Evolutionary conservation across 2,113 vertebrate species (phyloP).

Genomic region (Rhabdomys dilectus): DNA sequence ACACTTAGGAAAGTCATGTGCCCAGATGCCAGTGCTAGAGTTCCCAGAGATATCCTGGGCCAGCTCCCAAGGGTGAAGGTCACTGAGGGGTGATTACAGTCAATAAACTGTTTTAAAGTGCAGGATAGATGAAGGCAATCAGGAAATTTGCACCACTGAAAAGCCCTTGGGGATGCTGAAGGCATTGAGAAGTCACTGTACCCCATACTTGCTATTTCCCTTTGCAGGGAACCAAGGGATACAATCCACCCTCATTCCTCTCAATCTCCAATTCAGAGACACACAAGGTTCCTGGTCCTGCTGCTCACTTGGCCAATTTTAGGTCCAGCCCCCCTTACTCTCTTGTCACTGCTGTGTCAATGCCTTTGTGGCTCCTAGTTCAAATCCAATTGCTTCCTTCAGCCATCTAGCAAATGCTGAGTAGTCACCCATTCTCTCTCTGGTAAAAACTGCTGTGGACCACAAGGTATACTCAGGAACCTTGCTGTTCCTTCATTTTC

Average conservation of each 20-base stretch:
- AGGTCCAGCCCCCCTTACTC: background rate
- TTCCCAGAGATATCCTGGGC: background rate
- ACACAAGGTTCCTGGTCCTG: background rate
- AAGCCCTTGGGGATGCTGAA: background rate
- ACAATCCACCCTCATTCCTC: accelerated
- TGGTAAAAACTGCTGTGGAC: accelerated
- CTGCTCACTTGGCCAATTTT: accelerated
- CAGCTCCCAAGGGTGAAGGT: background rate
- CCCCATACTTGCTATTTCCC: accelerated
- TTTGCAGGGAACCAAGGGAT: no score
- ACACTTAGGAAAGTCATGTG: accelerated
- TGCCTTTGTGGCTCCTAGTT: background rate
- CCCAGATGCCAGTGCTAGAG: background rate
- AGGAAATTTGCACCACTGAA: background rate
- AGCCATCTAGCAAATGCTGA: no score
- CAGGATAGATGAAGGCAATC: background rate
- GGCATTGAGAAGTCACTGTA: accelerated
- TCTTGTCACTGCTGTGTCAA: background rate
- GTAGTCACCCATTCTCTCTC: accelerated
- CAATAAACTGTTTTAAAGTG: background rate
- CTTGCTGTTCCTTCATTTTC: background rate
- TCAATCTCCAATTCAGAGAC: accelerated
- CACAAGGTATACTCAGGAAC: accelerated
- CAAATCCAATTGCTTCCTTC: background rate
- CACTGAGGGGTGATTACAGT: background rate